Base-by-base conservation (phyloP, 2,888 invertebrate genomes). In the Leptinotarsa juncta region DNA sequence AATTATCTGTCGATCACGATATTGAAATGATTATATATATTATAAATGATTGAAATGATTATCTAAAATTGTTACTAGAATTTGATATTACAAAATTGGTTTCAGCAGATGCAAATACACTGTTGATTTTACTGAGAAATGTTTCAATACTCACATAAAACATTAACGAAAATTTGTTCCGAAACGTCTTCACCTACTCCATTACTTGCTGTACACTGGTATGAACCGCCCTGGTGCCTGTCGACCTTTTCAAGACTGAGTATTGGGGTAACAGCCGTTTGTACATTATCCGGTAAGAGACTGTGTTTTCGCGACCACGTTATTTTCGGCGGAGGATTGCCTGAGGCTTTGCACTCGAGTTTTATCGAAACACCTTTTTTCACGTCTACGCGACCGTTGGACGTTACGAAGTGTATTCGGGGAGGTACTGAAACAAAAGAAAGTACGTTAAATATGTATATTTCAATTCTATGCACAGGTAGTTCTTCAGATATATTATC, bases 151-250 rank as follows among this genome's bases (percentile, higher is more conserved):
- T 92, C 88, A 92, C 92, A 92, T 80, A 92, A 86, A 65, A 92
- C 91, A 85, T 91, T 91, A 62, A 92, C 88, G 72, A 90, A 89
- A 78, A 92, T 91, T 84, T 90, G 90, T 79, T 91, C 90, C 71
- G 90, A 89, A 79, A 91, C 91, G 77, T 91, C 89, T 79, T 91
- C 90, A 20, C 92, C 92, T 69, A 92, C 91, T 20, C 91, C 91
- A 84, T 92, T 92, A 82, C 89, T 90, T 51, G 92, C 92, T 48
- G 90, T 90, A 84, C 92, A 92, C 82, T 91, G 90, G 85, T 92
- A 92, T 71, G 90, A 89, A 55, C 92, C 92, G 55, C 91, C 91
- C 83, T 92, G 91, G 83, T 91, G 91, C 76, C 92, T 88, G 83
- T 91, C 91, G 72, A 92, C 92, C 81, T 90, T 89, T 81, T 92